These are phyloP conservation scores for Myotis findleyi DNA, from an alignment of 2,797 vertebrate species.

Conservation along the genomic window DNA sequence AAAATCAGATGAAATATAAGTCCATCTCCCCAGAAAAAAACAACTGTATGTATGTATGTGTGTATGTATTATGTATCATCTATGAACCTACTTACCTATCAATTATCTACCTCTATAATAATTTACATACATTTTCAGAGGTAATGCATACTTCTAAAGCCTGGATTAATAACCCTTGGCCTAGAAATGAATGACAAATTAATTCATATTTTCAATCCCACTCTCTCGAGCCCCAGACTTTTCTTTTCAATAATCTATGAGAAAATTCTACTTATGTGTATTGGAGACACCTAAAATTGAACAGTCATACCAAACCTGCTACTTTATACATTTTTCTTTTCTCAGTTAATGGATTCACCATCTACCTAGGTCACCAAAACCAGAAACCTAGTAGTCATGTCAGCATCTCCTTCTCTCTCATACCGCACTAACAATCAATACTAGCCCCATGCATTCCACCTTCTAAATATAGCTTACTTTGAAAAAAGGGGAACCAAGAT, in stretches of 20 bases:
- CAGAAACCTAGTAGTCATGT: not conserved
- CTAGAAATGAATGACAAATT: constrained; percentile 15
- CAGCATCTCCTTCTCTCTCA: not conserved
- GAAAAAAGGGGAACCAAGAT: too few relatives aligned
- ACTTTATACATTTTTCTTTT: not conserved
- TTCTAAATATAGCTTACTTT: not conserved
- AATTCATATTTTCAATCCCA: not conserved
- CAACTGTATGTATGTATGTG: not conserved
- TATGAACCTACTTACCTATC: not conserved
- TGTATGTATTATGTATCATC: not conserved
- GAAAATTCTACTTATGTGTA: not conserved
- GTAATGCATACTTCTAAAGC: not conserved
- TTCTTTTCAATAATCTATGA: not conserved
- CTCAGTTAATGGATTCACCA: not conserved
- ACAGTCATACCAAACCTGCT: not conserved
- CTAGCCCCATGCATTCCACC: not conserved
- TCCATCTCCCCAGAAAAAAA: not conserved
- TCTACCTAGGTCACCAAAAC: not conserved
- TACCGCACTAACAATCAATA: not conserved
- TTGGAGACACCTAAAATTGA: not conserved
- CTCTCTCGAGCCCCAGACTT: not conserved
- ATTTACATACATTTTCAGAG: not conserved
- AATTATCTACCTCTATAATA: not conserved
- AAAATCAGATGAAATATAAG: not conserved
- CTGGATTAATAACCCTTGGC: not conserved